Evolutionary conservation across 2,797 vertebrate genomes (phyloP).

Genomic region (Rhynchonycteris naso): DNA sequence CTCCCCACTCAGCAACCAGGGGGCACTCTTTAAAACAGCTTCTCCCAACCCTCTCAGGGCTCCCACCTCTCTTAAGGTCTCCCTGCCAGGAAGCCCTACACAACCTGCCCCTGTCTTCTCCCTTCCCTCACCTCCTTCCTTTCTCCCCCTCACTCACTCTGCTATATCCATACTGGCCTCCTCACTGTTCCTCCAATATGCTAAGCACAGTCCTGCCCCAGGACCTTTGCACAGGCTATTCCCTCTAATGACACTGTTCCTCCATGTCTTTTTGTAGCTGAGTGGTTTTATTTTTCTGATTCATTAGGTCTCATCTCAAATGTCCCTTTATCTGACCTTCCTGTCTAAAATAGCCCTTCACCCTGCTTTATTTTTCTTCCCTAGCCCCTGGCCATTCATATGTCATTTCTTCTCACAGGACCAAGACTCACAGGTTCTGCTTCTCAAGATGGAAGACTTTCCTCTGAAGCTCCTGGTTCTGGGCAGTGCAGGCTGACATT

Average conservation of each 20-base stretch:
- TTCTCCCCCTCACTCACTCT: not conserved
- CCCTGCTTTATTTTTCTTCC: not conserved
- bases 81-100: no score
- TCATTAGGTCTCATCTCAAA: not conserved
- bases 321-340: not conserved
- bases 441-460: conserved; percentile 94
- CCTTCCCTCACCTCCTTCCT: no score
- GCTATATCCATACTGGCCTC: not conserved
- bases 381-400: not conserved
- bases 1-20: no score
- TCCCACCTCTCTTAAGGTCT: no score
- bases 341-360: not conserved
- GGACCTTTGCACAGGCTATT: conserved; percentile 1
- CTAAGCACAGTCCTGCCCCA: not conserved
- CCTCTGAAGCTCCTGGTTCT: conserved; percentile 94
- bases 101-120: rapidly evolving
- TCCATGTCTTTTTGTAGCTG: not conserved
- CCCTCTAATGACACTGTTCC: not conserved
- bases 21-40: not conserved
- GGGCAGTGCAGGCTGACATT: conserved; percentile 92
- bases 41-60: not conserved
- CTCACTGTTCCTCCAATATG: not conserved
- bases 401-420: not conserved
- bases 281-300: not conserved
- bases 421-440: conserved; percentile 92